These are phyloP conservation scores for Osmerus mordax DNA, from an alignment of 2,113 vertebrate genomes.

Conservation along the genomic window DNA sequence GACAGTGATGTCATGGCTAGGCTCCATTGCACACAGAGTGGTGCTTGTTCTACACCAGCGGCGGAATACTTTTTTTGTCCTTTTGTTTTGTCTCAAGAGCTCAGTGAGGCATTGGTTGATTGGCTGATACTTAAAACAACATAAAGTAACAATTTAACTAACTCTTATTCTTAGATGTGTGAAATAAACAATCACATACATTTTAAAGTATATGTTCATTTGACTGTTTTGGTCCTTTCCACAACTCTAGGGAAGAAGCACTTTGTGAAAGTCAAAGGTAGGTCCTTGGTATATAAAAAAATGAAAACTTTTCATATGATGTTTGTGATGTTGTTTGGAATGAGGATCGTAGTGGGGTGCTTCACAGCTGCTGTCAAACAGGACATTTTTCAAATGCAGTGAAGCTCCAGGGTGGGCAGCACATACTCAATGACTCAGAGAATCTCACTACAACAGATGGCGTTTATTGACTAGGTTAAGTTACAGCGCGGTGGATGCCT, in stretches of 20 bases:
- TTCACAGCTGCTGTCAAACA: constrained; percentile 39
- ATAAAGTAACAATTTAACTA: constrained; percentile 3
- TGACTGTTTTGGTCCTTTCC: neutral
- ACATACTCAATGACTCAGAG: constrained; percentile 56
- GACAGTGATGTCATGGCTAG: constrained; percentile 44
- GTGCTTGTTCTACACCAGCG: constrained; percentile 40
- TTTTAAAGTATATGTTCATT: neutral
- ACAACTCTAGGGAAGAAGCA: neutral
- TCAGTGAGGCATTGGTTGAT: constrained; percentile 11
- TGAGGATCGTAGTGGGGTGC: constrained; percentile 21
- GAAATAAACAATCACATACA: neutral
- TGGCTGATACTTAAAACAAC: constrained; percentile 15
- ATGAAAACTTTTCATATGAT: neutral
- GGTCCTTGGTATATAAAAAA: neutral
- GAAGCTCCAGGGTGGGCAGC: constrained; percentile 50
- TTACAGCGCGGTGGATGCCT: constrained; percentile 45
- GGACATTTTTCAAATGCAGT: constrained; percentile 41
- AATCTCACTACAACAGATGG: constrained; percentile 59
- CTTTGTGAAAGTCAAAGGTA: constrained; percentile 9
- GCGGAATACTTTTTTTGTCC: constrained; percentile 39
- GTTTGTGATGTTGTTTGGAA: constrained; percentile 2
- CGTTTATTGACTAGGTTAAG: constrained; percentile 51
- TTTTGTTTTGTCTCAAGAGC: constrained; percentile 15
- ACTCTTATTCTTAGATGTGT: constrained; percentile 27
- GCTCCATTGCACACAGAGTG: constrained; percentile 51